Percentiles rank a stretch among this genome's conserved stretches.
phyloP scores from a whole-genome alignment of 2,113 vertebrate genomes.

The Poecile atricapillus region DNA sequence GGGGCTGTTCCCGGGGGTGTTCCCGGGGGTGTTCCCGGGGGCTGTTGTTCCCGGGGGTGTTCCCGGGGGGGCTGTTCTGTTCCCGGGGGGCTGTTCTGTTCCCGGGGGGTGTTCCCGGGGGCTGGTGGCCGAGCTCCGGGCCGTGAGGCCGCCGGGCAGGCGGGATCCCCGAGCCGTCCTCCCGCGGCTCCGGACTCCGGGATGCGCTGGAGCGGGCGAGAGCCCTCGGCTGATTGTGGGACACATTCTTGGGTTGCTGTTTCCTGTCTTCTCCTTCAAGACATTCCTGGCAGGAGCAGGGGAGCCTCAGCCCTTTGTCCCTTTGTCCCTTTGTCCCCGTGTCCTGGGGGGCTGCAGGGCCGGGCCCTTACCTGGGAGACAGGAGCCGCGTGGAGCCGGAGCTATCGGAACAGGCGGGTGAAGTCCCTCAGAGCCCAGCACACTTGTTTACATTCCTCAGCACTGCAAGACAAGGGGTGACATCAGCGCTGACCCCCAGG shows the following conservation, averaged over 20 bases:
- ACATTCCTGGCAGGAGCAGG: conserved; percentile 58
- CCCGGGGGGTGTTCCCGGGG: not conserved
- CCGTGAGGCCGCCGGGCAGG: conserved; percentile 66
- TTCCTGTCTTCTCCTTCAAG: conserved; percentile 72
- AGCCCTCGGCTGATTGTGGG: conserved; percentile 73
- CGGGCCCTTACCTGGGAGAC: conserved; percentile 77
- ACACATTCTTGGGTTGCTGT: conserved; percentile 69
- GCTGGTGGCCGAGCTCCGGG: conserved; percentile 54
- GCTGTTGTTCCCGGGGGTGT: too few species aligned
- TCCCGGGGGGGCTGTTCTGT: not conserved
- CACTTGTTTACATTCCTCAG: conserved; percentile 97
- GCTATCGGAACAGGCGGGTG: conserved; percentile 95
- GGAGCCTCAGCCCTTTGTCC: not conserved
- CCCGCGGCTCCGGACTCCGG: not conserved
- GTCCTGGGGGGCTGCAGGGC: fast-evolving
- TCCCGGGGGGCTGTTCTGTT: too few species aligned
- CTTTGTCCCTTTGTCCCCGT: too few species aligned
- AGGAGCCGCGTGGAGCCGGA: conserved; percentile 63
- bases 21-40: not conserved
- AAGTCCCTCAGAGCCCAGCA: conserved; percentile 98
- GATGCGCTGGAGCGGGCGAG: conserved; percentile 43
- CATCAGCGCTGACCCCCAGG: not conserved
- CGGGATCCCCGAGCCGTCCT: conserved; percentile 39
- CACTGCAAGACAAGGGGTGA: conserved; percentile 66
- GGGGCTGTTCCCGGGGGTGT: not conserved